Base-by-base conservation (phyloP, 30 jellyfish, hydroid and myxozoan genomes). In the Sanderia malayensis region DNA sequence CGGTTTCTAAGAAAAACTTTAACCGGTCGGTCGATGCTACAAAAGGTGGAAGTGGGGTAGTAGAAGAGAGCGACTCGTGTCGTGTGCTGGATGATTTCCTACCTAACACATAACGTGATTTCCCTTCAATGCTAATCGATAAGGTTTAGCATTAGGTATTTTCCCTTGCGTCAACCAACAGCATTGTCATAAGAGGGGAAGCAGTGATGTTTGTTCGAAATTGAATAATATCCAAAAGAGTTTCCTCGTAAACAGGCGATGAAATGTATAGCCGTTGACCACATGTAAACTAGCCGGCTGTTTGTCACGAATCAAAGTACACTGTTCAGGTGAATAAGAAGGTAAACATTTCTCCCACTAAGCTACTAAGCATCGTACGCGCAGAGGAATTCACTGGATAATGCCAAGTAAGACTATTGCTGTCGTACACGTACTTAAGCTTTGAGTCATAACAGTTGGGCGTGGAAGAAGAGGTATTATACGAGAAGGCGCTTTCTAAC, bases 71-170 rank as follows among this genome's bases (percentile, higher is more conserved):
- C 30, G 49, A 17, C 60, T 31, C 67, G 70, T 78, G 76, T 29
- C 89, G 89, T 78, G 89, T 79, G 9, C 21, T 63, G 58, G 41
- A 34, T 71, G 45, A 67, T 78, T 78, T 78, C 89, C 89, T 78
- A 64, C 65, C 62, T 23, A 26, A 58, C 46, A 78, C 37, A 68
- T 64, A 30, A 64, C 89, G 89, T 78, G 89, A 78, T 78, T 78
- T 78, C 89, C n/a, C 89, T 78, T 2, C 33, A 76, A 44, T 76
- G 78, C 78, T 47, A 2, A 6, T 27, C 8, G 74, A 76, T 61
- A 53, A 9, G 87, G 44, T 76, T 41, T 47, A 44, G 44, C 57
- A 21, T 34, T 58, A 24, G 44, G 33, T 70, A 74, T 59, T 58
- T 74, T 74, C 77, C 77, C n/a, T n/a, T n/a, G n/a, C n/a, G n/a